Conservation (phyloP, 2,888 invertebrate genomes). For the Tenthredo mesomela region DNA sequence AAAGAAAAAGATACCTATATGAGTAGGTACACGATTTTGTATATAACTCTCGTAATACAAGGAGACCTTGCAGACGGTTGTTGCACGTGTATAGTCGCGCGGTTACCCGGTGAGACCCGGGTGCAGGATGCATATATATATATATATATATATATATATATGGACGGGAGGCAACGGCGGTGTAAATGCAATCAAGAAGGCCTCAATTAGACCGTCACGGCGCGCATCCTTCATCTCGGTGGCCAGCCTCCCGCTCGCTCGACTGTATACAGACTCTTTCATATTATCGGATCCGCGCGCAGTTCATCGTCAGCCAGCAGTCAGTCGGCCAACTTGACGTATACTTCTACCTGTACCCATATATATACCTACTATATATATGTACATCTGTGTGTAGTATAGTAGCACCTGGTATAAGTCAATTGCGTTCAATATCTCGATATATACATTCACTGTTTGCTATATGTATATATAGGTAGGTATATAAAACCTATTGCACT, state of each 20-base stretch:
- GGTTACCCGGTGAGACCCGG: constrained; percentile 24
- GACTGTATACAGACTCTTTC: constrained; percentile 41
- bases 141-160: constrained; percentile 11
- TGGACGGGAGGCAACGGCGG: constrained; percentile 68
- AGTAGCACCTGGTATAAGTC: neutral
- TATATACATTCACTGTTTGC: neutral
- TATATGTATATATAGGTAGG: too few relatives aligned
- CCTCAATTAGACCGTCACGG: constrained; percentile 76
- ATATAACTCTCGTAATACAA: neutral
- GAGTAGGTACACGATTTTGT: neutral
- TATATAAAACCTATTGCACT: neutral
- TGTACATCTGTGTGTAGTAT: neutral
- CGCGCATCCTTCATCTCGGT: constrained; percentile 73
- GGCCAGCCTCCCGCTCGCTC: constrained; percentile 59
- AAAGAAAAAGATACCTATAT: neutral
- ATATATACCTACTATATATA: neutral
- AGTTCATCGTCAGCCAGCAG: constrained; percentile 14
- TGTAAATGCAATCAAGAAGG: constrained; percentile 76
- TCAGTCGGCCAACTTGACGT: constrained; percentile 5
- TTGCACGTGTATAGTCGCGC: constrained; percentile 15
- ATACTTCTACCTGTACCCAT: neutral
- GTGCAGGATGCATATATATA: constrained; percentile 20
- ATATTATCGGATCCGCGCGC: constrained; percentile 31
- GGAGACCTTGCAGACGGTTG: constrained; percentile 36
- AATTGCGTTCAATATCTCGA: neutral